Percentiles rank a stretch among this genome's conserved stretches.
Evolutionary conservation across 2,113 vertebrate genomes (phyloP).

Genomic region (Burhinus oedicnemus): DNA sequence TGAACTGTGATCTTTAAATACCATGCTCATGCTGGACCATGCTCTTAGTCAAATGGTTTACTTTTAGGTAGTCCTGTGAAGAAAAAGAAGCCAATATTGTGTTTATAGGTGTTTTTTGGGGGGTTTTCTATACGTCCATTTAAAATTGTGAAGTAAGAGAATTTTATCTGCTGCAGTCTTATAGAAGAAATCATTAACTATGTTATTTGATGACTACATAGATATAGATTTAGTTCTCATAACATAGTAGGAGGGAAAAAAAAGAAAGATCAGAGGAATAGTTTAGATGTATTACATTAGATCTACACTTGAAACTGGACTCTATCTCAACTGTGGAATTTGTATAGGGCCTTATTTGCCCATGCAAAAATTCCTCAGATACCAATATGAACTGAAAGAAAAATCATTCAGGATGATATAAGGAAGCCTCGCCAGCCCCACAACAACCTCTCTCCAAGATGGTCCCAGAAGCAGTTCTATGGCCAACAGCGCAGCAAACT

Average conservation of each 20-base stretch:
- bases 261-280: neutral
- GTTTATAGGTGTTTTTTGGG: neutral
- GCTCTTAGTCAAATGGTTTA: neutral
- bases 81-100: neutral
- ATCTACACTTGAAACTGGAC: neutral
- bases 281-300: neutral
- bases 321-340: neutral
- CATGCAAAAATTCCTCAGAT: neutral
- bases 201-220: neutral
- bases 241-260: neutral
- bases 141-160: neutral
- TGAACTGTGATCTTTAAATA: neutral
- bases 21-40: neutral
- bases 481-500: neutral
- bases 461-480: neutral
- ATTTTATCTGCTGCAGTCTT: neutral
- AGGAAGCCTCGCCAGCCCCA: neutral
- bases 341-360: neutral
- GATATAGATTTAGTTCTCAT: neutral
- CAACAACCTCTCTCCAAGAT: neutral
- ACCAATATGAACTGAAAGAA: neutral
- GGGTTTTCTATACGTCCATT: neutral
- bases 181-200: neutral
- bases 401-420: neutral
- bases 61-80: neutral